These are phyloP conservation scores for Pyrrhosoma nymphula DNA, from an alignment of 2,888 invertebrate species.

Conservation along the genomic window DNA sequence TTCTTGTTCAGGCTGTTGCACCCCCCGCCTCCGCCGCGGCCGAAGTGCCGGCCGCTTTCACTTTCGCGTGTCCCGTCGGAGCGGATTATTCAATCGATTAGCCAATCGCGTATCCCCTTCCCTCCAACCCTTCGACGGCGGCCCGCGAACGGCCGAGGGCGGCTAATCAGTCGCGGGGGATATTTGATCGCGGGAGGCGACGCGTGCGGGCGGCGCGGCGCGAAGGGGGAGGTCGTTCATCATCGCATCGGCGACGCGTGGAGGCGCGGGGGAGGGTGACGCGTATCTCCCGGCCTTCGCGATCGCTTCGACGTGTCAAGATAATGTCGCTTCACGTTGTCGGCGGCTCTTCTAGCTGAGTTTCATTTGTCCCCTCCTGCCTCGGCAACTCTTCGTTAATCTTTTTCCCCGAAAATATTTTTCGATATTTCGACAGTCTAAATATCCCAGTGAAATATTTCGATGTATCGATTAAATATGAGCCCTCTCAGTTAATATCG, in stretches of 20 bases:
- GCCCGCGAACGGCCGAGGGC: neutral
- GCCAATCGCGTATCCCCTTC: neutral
- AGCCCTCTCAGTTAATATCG: too few species aligned
- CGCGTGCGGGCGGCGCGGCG: neutral
- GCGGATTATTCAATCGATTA: conserved; percentile 16
- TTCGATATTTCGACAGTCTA: too few species aligned
- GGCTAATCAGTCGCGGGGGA: neutral
- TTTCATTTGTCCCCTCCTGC: neutral
- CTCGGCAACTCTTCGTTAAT: neutral
- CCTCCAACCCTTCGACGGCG: too few species aligned
- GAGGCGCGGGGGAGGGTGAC: neutral
- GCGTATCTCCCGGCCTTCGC: neutral
- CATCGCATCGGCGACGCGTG: neutral
- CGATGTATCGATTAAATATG: too few species aligned
- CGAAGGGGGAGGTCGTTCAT: neutral
- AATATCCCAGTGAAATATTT: too few species aligned
- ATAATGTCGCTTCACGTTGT: neutral
- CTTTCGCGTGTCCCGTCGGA: neutral
- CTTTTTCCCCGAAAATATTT: neutral
- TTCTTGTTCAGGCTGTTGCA: neutral
- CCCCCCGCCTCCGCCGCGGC: neutral
- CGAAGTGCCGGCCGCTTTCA: neutral
- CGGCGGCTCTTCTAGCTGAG: neutral
- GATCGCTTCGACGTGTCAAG: neutral
- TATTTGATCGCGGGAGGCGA: neutral